Conservation (phyloP, 2,888 invertebrate genomes). For the Drosophila ezoana region DNA sequence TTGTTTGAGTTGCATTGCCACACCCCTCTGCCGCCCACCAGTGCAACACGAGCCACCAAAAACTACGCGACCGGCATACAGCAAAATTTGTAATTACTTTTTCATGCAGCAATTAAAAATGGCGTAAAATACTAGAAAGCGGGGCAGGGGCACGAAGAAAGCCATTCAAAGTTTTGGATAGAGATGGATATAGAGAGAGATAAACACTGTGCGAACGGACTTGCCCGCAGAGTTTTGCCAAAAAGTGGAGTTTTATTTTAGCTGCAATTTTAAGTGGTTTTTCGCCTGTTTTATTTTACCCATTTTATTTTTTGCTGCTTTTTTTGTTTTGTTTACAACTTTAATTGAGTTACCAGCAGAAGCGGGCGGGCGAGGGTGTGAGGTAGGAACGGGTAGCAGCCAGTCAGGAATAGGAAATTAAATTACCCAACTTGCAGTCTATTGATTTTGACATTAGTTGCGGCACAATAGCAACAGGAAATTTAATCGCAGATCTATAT, state of each 20-base stretch:
- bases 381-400: constrained; percentile 1
- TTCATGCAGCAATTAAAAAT: constrained; percentile 80
- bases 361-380: background rate
- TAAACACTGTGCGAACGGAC: constrained; percentile 34
- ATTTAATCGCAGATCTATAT: constrained; percentile 5
- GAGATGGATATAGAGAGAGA: constrained; percentile 41
- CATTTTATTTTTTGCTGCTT: background rate
- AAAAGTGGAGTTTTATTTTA: constrained; percentile 53
- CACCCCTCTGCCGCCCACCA: constrained; percentile 41
- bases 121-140: constrained; percentile 70
- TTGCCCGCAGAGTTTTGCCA: constrained; percentile 44
- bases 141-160: background rate
- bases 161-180: constrained; percentile 33
- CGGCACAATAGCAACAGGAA: background rate
- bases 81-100: constrained; percentile 76
- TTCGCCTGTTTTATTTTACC: constrained; percentile 36
- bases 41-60: constrained; percentile 25
- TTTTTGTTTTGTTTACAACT: constrained; percentile 36
- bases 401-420: constrained; percentile 23
- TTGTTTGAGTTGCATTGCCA: constrained; percentile 74
- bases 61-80: constrained; percentile 46
- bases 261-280: constrained; percentile 64
- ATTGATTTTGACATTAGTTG: constrained; percentile 56
- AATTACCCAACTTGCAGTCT: constrained; percentile 42
- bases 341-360: constrained; percentile 52